Evolutionary conservation across 64 coral and sea anemone genomes (phyloP), one percentile per base, ranked within the genome.

Genomic region (Montipora capricornis): DNA sequence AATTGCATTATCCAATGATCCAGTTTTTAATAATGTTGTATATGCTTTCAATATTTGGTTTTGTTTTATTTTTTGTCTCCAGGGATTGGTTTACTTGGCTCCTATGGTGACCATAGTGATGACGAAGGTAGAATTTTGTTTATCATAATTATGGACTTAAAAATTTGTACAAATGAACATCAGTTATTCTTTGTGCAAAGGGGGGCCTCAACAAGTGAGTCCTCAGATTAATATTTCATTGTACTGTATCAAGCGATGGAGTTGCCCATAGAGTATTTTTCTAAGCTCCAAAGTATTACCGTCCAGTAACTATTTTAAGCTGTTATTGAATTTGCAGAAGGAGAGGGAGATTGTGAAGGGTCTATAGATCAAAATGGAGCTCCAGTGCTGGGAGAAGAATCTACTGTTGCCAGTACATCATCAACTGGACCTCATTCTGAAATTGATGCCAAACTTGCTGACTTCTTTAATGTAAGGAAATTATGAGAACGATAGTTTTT

Each of bases 51-150:
- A 13, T 44, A n/a, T 19, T 20, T 2, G 64, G 37, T 57, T 80
- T 12, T 20, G 5, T 69, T 8, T 47, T 22, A 4, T 59, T 70
- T 6, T 10, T 69, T 94, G 20, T 94, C 58, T 58, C 8, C 16
- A 93, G 95, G 95, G 14, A 93, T 96, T 90, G 95, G 95, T 67
- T 81, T 96, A 67, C 80, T 96, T 66, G 95, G 95, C 20, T 92
- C 91, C 44, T 96, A 96, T 94, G 95, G 60, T 26, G 95, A 93
- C 17, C 88, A 93, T 67, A 96, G 95, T 87, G 95, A 94, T 94
- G 93, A 91, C 1, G 93, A 95, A 91, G 88, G 89, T 94, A 80
- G 51, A 15, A 44, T 57, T 57, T 57, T 8, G 53, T 15, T 69
- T 74, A n/a, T 4, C 3, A 69, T 45, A 8, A 11, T 8, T 11